A percentile compares a stretch with the other conserved stretches of the same genome.
Evolutionary conservation across 2,113 vertebrate genomes (phyloP).

Genomic region (Synchiropus splendidus): DNA sequence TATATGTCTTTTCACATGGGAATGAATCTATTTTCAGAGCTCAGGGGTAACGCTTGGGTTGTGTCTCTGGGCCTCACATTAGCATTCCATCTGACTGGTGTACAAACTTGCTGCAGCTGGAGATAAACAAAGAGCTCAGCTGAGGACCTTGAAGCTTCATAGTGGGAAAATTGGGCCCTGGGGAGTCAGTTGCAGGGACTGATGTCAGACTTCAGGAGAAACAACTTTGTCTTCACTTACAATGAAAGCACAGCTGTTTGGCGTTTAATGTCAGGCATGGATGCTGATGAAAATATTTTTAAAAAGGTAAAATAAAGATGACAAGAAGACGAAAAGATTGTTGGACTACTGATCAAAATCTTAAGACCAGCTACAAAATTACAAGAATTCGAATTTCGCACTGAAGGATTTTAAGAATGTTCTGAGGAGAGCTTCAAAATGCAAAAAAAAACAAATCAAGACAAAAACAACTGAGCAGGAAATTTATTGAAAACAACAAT

Average conservation of each 20-base stretch:
- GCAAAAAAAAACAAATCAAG: no score
- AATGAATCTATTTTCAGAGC: conserved; percentile 41
- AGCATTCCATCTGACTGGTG: conserved; percentile 44
- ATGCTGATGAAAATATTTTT: no score
- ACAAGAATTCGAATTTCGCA: no score
- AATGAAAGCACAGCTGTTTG: conserved; percentile 29
- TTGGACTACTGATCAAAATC: neutral
- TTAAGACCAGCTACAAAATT: neutral
- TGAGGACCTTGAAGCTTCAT: conserved; percentile 52
- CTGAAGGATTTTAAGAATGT: no score
- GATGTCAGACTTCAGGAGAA: conserved; percentile 51
- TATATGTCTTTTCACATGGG: conserved; percentile 30
- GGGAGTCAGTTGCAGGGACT: conserved; percentile 42
- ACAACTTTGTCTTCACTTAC: conserved; percentile 45
- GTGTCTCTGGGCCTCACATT: conserved; percentile 44
- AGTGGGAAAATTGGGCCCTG: conserved; percentile 52
- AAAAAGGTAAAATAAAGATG: conserved; percentile 7
- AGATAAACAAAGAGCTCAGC: conserved; percentile 51
- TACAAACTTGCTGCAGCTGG: conserved; percentile 34
- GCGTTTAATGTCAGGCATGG: no score
- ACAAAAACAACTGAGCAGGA: no score
- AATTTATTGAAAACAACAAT: no score
- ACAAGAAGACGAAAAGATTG: no score
- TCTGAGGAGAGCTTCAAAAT: no score
- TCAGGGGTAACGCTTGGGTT: conserved; percentile 20